phyloP scores from a whole-genome alignment of 92 coral and sea anemone genomes.

The Virgularia gustaviana region DNA sequence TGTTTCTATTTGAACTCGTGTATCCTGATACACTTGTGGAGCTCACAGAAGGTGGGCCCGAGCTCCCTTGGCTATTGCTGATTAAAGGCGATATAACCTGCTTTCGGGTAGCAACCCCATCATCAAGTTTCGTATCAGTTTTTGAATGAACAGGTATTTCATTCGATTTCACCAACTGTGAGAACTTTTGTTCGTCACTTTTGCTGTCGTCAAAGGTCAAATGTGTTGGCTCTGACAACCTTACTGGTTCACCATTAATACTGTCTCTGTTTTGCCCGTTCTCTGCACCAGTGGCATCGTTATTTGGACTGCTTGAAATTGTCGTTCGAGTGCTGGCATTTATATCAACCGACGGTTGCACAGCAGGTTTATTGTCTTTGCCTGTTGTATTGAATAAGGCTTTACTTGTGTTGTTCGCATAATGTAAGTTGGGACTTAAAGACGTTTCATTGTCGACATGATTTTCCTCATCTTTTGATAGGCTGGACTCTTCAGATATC shows the following conservation, averaged over 20 bases:
- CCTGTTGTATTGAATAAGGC: too few species aligned
- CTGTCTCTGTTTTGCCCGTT: too few species aligned
- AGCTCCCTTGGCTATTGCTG: slow-evolving; percentile 15
- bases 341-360: too few species aligned
- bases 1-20: too few species aligned
- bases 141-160: background rate
- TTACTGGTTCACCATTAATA: background rate
- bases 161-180: slow-evolving; percentile 28
- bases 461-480: slow-evolving; percentile 26
- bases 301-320: background rate
- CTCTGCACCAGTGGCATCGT: background rate
- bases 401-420: too few species aligned
- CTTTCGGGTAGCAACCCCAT: slow-evolving; percentile 13
- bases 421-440: too few species aligned
- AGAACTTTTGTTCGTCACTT: slow-evolving; percentile 2
- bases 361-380: too few species aligned
- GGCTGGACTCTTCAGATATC: slow-evolving; percentile 4
- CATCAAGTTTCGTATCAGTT: slow-evolving; percentile 2
- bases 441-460: slow-evolving; percentile 15
- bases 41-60: background rate
- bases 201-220: background rate
- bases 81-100: slow-evolving; percentile 20
- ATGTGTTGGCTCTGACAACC: slow-evolving; percentile 26
- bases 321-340: too few species aligned
- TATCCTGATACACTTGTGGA: too few species aligned